These are phyloP conservation scores for Perodicticus potto DNA, from an alignment of 2,797 vertebrate species.

Conservation along the genomic window DNA sequence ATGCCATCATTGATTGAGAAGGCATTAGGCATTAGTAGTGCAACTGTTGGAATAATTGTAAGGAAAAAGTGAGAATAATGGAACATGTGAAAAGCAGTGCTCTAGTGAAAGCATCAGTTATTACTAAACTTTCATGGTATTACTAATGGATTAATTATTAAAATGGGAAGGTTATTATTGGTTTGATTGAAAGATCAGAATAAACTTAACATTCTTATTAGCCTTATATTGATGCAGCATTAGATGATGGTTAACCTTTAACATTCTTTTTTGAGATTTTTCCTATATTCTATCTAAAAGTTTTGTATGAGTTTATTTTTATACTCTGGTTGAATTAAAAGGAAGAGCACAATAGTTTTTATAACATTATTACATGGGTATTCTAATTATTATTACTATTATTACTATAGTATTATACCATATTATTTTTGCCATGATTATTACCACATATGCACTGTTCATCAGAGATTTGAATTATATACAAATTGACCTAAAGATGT, in stretches of 20 bases:
- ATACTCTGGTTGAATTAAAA: background rate
- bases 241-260: background rate
- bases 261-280: background rate
- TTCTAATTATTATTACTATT: background rate
- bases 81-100: background rate
- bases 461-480: background rate
- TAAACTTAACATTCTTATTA: background rate
- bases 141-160: background rate
- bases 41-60: background rate
- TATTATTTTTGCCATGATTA: background rate
- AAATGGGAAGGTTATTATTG: background rate
- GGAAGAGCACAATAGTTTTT: background rate
- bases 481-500: background rate
- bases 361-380: background rate
- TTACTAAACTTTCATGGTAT: background rate
- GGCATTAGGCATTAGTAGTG: background rate
- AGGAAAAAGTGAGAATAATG: background rate
- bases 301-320: background rate
- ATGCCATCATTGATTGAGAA: background rate
- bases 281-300: background rate
- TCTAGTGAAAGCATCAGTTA: background rate
- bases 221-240: background rate
- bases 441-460: too few species aligned
- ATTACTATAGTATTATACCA: background rate
- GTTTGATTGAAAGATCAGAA: background rate